Conservation (phyloP, 2,113 vertebrate species). For the Myodes glareolus region DNA sequence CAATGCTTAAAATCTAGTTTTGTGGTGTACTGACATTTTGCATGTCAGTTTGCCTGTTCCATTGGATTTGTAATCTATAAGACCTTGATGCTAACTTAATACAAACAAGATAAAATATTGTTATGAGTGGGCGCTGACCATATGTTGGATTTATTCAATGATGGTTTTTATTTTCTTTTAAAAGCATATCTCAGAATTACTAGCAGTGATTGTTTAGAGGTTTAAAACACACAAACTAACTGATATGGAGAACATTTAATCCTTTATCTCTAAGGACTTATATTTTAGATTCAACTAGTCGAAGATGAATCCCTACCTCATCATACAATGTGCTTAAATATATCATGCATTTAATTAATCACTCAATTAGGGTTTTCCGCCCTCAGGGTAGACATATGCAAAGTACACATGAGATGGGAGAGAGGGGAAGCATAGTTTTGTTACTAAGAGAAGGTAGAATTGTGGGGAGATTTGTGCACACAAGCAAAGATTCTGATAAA, state of each 20-base stretch:
- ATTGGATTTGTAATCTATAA: constrained; percentile 62
- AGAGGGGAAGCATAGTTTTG: neutral
- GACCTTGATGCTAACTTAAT: constrained; percentile 71
- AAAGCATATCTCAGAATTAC: constrained; percentile 38
- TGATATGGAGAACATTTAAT: neutral
- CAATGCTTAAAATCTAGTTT: constrained; percentile 34
- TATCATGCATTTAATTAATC: neutral
- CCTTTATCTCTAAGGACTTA: neutral
- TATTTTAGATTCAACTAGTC: constrained; percentile 7
- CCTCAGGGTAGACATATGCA: neutral
- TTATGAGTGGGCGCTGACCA: constrained; percentile 47
- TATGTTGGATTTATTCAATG: constrained; percentile 64
- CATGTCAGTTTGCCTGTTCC: constrained; percentile 49
- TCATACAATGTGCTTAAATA: neutral
- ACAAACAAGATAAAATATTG: constrained; percentile 71
- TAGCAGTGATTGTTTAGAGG: constrained; percentile 45
- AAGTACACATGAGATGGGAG: neutral
- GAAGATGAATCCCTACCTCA: neutral
- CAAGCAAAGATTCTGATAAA: constrained; percentile 3
- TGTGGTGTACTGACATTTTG: constrained; percentile 28
- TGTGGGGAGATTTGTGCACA: neutral
- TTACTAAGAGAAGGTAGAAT: neutral
- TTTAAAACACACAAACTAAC: constrained; percentile 35
- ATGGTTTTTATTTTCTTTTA: constrained; percentile 60
- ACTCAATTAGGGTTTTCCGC: neutral